These are phyloP conservation scores for Digitonthophagus gazella DNA, from an alignment of 2,888 invertebrate species.

Conservation along the genomic window DNA sequence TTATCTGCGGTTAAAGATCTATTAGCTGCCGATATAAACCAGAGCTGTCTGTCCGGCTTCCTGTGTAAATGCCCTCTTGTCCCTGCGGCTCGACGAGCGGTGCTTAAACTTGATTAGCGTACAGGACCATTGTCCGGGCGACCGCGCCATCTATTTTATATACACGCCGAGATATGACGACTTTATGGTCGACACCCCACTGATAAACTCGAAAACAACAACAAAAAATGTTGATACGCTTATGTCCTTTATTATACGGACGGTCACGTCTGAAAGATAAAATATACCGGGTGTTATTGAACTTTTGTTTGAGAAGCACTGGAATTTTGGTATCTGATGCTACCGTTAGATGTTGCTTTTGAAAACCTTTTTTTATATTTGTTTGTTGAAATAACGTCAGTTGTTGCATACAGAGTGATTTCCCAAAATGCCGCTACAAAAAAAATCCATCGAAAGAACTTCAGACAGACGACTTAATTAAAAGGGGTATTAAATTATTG, in stretches of 20 bases:
- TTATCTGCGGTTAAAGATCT: slow-evolving; percentile 13
- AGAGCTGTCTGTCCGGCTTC: slow-evolving; percentile 1
- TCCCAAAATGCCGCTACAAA: no score
- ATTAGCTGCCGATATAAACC: slow-evolving; percentile 10
- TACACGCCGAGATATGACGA: not conserved
- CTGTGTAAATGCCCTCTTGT: slow-evolving; percentile 7
- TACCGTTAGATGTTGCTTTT: no score
- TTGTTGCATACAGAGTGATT: no score
- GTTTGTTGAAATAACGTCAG: no score
- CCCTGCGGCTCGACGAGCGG: not conserved
- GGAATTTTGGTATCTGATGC: no score
- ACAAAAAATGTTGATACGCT: not conserved
- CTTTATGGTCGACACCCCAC: not conserved
- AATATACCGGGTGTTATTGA: no score
- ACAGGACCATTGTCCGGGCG: not conserved
- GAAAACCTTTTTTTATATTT: no score
- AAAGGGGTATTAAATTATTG: slow-evolving; percentile 6
- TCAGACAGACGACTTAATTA: slow-evolving; percentile 5
- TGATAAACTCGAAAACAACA: not conserved
- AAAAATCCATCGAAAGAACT: not conserved
- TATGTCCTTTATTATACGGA: not conserved
- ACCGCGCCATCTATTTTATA: not conserved
- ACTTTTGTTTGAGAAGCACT: no score
- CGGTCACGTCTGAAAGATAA: not conserved
- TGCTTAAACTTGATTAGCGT: not conserved